A percentile compares a stretch with the other conserved stretches of the same genome.
These are phyloP conservation scores for Sebastes matsubarae DNA, from an alignment of 2,797 vertebrate species.

Conservation along the genomic window DNA sequence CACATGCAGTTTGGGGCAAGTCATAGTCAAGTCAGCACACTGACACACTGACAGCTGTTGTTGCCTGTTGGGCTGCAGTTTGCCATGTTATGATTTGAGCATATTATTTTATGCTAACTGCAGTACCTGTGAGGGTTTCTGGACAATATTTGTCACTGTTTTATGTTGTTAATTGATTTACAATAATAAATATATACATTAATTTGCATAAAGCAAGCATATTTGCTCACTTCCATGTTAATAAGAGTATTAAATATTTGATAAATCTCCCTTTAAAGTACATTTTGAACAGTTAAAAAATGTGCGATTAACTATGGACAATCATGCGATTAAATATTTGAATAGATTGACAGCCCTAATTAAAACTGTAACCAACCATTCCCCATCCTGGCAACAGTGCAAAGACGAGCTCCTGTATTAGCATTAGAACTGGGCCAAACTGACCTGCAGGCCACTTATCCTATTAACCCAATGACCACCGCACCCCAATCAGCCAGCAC, in stretches of 20 bases:
- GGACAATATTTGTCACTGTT: fast-evolving
- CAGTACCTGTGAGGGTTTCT: no score
- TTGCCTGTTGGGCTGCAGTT: fast-evolving
- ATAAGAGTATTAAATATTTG: no score
- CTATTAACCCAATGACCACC: constrained; percentile 78
- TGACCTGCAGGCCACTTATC: constrained; percentile 79
- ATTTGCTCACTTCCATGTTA: fast-evolving
- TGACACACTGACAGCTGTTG: no score
- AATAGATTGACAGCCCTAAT: no score
- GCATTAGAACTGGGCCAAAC: constrained; percentile 74
- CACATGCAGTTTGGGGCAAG: no score
- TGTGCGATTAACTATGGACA: no score
- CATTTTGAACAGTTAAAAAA: no score
- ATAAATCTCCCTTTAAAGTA: no score
- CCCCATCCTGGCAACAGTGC: constrained; percentile 50
- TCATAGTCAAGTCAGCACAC: no score
- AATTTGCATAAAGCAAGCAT: no score
- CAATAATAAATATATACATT: fast-evolving
- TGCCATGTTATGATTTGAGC: no score
- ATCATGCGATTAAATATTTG: no score
- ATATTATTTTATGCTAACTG: fast-evolving
- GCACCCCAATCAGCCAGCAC: constrained; percentile 60
- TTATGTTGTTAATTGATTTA: fast-evolving
- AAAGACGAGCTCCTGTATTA: constrained; percentile 68
- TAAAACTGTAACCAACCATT: constrained; percentile 45